Evolutionary conservation across 2,888 invertebrate genomes (phyloP).

Genomic region (Periphyllus acericola): DNA sequence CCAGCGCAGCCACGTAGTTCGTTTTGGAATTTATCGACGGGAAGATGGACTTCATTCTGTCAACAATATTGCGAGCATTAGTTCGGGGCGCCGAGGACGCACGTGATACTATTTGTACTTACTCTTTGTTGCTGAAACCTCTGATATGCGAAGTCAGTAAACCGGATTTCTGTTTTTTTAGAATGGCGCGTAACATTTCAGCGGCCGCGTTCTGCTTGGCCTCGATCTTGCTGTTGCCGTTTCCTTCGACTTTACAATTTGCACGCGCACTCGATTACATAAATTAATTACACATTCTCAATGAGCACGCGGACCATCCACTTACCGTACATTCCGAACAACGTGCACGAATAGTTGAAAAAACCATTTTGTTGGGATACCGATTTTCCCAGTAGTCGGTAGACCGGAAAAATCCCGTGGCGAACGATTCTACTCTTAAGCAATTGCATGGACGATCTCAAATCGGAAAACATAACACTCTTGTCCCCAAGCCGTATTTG

Average conservation of each 20-base stretch:
- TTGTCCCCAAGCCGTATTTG: slow-evolving; percentile 16
- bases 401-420: slow-evolving; percentile 2
- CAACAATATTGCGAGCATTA: neutral
- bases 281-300: neutral
- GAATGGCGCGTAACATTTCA: slow-evolving; percentile 28
- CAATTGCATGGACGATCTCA: slow-evolving; percentile 20
- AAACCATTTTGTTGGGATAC: neutral
- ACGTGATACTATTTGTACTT: slow-evolving; percentile 4
- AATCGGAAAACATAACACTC: neutral
- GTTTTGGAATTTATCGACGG: neutral
- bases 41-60: neutral
- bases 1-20: slow-evolving; percentile 5
- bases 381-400: neutral
- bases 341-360: slow-evolving; percentile 33
- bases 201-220: slow-evolving; percentile 26
- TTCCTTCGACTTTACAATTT: slow-evolving; percentile 31
- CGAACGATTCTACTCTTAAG: slow-evolving; percentile 20
- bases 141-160: slow-evolving; percentile 27
- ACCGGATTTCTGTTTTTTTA: slow-evolving; percentile 24
- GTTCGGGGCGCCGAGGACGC: neutral
- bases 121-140: slow-evolving; percentile 5
- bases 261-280: neutral
- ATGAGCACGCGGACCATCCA: neutral
- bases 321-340: slow-evolving; percentile 52
- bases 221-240: neutral